Evolutionary conservation across 2,888 invertebrate species (phyloP).

Genomic region (Agonopterix arenella): DNA sequence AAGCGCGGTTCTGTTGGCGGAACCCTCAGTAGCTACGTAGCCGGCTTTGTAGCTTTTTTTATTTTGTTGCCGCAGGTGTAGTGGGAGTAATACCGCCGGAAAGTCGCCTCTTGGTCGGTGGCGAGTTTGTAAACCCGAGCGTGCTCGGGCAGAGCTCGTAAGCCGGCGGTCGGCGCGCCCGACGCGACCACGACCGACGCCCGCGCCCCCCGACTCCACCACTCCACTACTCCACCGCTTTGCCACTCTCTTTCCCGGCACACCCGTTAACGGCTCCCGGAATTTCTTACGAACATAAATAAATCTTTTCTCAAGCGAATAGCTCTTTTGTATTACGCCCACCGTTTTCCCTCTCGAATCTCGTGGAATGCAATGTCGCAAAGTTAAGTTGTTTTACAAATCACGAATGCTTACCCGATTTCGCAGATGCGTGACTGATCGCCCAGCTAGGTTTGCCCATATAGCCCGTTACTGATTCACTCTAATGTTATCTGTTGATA

Average conservation of each 20-base stretch:
- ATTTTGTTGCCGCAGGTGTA: conserved; percentile 78
- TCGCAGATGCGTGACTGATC: conserved; percentile 66
- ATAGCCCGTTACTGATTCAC: conserved; percentile 61
- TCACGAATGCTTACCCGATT: conserved; percentile 33
- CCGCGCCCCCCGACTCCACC: conserved; percentile 25
- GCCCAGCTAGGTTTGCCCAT: conserved; percentile 74
- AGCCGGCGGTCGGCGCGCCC: conserved; percentile 21
- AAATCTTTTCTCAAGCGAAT: conserved; percentile 65
- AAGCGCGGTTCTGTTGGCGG: conserved; percentile 46
- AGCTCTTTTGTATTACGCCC: conserved; percentile 65
- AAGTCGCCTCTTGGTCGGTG: conserved; percentile 79
- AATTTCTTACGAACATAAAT: conserved; percentile 63
- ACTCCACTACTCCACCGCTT: conserved; percentile 27
- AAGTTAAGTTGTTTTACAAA: conserved; percentile 37
- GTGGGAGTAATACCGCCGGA: conserved; percentile 80
- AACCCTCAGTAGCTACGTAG: conserved; percentile 49
- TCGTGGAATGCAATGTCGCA: conserved; percentile 73
- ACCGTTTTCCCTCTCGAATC: conserved; percentile 44
- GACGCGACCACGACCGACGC: conserved; percentile 17
- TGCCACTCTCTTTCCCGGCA: conserved; percentile 52
- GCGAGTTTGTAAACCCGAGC: conserved; percentile 77
- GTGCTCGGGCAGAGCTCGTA: conserved; percentile 73
- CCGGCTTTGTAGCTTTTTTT: conserved; percentile 71
- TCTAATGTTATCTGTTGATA: conserved; percentile 22
- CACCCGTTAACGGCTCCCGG: conserved; percentile 63